phyloP scores from a whole-genome alignment of 53 echinoderm and acorn worm genomes.

The Apostichopus leukothele region DNA sequence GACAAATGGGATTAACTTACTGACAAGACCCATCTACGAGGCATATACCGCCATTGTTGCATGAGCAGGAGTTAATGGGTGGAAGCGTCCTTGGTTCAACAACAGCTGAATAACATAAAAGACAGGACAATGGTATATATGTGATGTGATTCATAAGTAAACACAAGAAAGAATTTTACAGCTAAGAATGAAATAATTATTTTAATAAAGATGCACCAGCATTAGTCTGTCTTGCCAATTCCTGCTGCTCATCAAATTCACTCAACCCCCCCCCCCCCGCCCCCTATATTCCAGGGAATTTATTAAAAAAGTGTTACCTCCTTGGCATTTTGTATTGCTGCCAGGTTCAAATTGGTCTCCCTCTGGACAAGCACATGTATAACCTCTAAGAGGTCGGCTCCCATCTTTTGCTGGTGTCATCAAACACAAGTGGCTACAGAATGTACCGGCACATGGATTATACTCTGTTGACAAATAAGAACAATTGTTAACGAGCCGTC shows the following conservation, averaged over 20 bases:
- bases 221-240: no score
- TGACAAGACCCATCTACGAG: conserved; percentile 50
- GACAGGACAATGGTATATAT: no score
- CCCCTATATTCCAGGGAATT: background rate
- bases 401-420: conserved; percentile 52
- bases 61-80: conserved; percentile 45
- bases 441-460: conserved; percentile 54
- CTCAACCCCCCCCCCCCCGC: background rate
- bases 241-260: no score
- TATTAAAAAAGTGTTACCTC: conserved; percentile 54
- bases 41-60: conserved; percentile 65
- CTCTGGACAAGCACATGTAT: conserved; percentile 73
- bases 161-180: no score
- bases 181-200: no score
- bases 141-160: no score
- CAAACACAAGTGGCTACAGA: conserved; percentile 91
- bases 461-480: conserved; percentile 24
- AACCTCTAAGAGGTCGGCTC: conserved; percentile 57
- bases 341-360: conserved; percentile 62
- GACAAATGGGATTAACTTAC: conserved; percentile 1
- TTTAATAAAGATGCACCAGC: no score
- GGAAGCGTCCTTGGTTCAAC: conserved; percentile 41
- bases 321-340: conserved; percentile 61
- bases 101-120: conserved; percentile 24
- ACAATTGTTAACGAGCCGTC: background rate